Percentiles rank a stretch among this genome's conserved stretches.
Conservation (phyloP, 2,888 invertebrate species). For the Drosophila gaucha region DNA sequence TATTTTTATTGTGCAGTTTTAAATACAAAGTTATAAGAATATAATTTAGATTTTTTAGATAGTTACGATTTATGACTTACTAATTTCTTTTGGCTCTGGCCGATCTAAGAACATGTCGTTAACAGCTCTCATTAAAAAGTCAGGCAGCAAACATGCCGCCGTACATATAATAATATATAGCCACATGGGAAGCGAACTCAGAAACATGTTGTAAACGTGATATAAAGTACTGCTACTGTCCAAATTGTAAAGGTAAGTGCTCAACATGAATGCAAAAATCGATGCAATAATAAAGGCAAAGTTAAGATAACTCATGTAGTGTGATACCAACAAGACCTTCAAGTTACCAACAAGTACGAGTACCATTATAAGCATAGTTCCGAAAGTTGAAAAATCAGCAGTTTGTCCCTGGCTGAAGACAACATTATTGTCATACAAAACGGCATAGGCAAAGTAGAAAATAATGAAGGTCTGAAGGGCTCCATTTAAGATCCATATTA, state of each 20-base stretch:
- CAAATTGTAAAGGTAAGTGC: slow-evolving; percentile 86
- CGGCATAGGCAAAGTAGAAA: slow-evolving; percentile 86
- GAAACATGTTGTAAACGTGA: slow-evolving; percentile 86
- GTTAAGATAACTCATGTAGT: slow-evolving; percentile 86
- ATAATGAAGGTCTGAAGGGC: slow-evolving; percentile 88
- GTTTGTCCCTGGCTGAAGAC: slow-evolving; percentile 85
- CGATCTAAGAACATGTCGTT: slow-evolving; percentile 60
- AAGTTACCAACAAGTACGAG: slow-evolving; percentile 86
- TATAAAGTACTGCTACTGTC: slow-evolving; percentile 85
- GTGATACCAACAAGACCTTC: slow-evolving; percentile 87
- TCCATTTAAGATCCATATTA: slow-evolving; percentile 87
- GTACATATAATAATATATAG: slow-evolving; percentile 86
- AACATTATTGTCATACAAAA: slow-evolving; percentile 84
- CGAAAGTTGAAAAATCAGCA: slow-evolving; percentile 86
- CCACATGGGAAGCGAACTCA: slow-evolving; percentile 87
- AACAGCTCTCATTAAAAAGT: slow-evolving; percentile 81
- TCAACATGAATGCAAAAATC: slow-evolving; percentile 85
- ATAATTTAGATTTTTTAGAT: neutral
- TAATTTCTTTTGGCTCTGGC: neutral
- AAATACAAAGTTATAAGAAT: neutral
- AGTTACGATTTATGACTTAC: slow-evolving; percentile 1
- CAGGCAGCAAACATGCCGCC: slow-evolving; percentile 86
- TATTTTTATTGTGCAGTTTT: neutral
- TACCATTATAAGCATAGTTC: slow-evolving; percentile 86
- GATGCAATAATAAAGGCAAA: slow-evolving; percentile 86